Conservation (phyloP, 2,888 invertebrate species). For the Plemyria rubiginata region DNA sequence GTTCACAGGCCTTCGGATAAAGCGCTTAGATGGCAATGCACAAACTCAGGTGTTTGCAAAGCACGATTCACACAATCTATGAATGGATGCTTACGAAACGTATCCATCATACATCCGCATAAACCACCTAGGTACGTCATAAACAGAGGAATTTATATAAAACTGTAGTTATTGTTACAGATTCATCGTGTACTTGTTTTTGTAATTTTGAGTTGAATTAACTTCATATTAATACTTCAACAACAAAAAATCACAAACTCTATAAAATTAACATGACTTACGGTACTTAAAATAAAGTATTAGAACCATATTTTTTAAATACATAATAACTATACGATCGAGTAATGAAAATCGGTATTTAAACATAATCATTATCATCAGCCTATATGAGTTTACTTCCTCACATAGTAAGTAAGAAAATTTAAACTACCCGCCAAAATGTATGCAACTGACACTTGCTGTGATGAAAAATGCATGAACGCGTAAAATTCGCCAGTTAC, state of each 20-base stretch:
- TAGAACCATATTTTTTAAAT: no score
- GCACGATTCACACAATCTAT: slow-evolving; percentile 22
- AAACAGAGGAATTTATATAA: slow-evolving; percentile 14
- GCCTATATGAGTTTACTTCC: no score
- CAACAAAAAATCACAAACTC: no score
- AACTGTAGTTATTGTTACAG: background rate
- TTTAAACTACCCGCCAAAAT: slow-evolving; percentile 23
- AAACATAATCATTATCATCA: no score
- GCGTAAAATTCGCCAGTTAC: slow-evolving; percentile 8
- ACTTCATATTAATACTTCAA: no score
- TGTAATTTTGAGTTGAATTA: no score
- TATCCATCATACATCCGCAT: slow-evolving; percentile 13
- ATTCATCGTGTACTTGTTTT: no score
- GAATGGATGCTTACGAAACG: slow-evolving; percentile 13
- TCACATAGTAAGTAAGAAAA: background rate
- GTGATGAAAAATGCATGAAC: background rate
- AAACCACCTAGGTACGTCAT: slow-evolving; percentile 16
- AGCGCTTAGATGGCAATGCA: slow-evolving; percentile 31
- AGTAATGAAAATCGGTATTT: no score
- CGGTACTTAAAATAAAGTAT: background rate
- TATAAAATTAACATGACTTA: no score
- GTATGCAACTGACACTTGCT: background rate
- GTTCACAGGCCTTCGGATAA: slow-evolving; percentile 23
- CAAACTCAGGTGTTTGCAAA: slow-evolving; percentile 17
- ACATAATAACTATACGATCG: no score